A percentile compares a stretch with the other conserved stretches of the same genome.
These are phyloP conservation scores for Caenorhabditis uteleia DNA, from an alignment of 2,888 invertebrate species.

Conservation along the genomic window DNA sequence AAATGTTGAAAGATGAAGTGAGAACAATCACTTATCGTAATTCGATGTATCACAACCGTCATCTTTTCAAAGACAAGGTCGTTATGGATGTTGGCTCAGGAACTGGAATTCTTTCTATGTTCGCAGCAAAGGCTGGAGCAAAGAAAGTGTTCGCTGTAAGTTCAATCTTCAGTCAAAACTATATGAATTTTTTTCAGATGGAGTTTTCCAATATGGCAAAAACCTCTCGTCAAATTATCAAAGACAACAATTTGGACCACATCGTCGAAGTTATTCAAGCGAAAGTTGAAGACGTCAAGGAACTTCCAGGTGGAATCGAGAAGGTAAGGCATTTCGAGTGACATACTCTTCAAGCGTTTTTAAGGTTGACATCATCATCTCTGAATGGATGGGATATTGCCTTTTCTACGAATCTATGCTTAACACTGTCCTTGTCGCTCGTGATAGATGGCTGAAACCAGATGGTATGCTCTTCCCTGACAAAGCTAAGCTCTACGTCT, in stretches of 20 bases:
- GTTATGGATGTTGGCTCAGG: constrained; percentile 98
- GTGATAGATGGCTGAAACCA: constrained; percentile 89
- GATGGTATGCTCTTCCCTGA: constrained; percentile 90
- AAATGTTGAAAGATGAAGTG: constrained; percentile 99
- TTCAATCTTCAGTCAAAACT: not conserved
- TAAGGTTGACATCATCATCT: constrained; percentile 86
- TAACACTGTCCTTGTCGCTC: constrained; percentile 95
- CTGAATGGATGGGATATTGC: constrained; percentile 84
- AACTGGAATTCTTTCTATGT: constrained; percentile 98
- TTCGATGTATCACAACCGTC: constrained; percentile 92
- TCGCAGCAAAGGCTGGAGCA: constrained; percentile 98
- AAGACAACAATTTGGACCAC: constrained; percentile 74
- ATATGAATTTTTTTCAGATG: constrained; percentile 73
- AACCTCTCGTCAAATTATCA: constrained; percentile 92
- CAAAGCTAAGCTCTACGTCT: constrained; percentile 90
- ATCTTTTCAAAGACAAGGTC: constrained; percentile 80
- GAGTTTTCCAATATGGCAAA: constrained; percentile 99
- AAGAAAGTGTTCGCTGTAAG: constrained; percentile 84
- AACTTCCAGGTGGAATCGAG: constrained; percentile 85
- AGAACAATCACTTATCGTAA: constrained; percentile 96
- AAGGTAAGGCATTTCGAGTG: constrained; percentile 69
- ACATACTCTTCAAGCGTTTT: not conserved
- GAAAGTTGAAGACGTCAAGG: constrained; percentile 87
- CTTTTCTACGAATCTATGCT: constrained; percentile 99
- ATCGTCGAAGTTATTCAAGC: constrained; percentile 71